These are phyloP conservation scores for Dysmachus trigonus DNA, from an alignment of 2,888 invertebrate genomes.

Conservation along the genomic window DNA sequence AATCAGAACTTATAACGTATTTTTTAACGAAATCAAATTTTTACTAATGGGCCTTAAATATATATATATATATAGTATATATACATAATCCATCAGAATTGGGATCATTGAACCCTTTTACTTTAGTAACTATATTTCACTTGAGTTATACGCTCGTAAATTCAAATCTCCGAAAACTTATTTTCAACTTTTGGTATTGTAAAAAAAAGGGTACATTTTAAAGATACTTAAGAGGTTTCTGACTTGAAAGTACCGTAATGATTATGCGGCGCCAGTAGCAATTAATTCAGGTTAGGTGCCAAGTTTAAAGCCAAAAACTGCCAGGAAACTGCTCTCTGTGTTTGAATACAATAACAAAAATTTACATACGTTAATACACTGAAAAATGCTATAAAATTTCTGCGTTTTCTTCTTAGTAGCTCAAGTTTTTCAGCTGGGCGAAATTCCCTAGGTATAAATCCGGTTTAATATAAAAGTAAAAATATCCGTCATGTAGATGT, in stretches of 20 bases:
- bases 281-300: conserved; percentile 37
- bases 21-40: conserved; percentile 31
- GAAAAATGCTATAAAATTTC: not conserved
- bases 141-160: not conserved
- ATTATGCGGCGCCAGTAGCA: conserved; percentile 37
- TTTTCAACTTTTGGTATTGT: not conserved
- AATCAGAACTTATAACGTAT: conserved; percentile 40
- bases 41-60: conserved; percentile 23
- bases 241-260: conserved; percentile 33
- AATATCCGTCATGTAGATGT: conserved; percentile 31
- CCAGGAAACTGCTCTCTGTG: not conserved
- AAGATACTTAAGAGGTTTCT: conserved; percentile 35
- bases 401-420: not conserved
- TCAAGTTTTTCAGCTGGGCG: not conserved
- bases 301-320: conserved; percentile 10
- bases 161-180: not conserved
- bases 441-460: conserved; percentile 12
- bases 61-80: not conserved
- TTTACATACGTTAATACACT: not conserved
- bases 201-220: conserved; percentile 13
- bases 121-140: not conserved
- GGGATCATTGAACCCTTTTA: conserved; percentile 15
- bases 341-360: conserved; percentile 17
- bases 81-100: not conserved
- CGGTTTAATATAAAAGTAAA: conserved; percentile 41